Percentiles rank a stretch among this genome's conserved stretches.
Conservation (phyloP, 2,888 invertebrate genomes). For the Pseudococcus viburni region DNA sequence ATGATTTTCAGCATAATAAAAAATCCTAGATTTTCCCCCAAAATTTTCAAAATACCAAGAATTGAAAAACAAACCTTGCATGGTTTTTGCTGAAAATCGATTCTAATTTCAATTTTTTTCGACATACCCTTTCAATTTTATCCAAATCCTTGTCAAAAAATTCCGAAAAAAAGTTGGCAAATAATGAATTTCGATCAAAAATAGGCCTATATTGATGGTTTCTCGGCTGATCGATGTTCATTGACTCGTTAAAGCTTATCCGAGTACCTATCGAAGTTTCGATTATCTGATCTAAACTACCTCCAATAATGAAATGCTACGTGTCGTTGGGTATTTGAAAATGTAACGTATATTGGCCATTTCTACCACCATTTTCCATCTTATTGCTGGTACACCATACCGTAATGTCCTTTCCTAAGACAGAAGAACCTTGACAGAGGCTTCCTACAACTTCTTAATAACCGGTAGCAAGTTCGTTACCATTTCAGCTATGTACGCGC, state of each 20-base stretch:
- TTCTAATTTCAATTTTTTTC: too few relatives aligned
- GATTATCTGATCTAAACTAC: background rate
- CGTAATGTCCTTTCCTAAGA: constrained; percentile 59
- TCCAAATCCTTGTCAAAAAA: too few relatives aligned
- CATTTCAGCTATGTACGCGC: constrained; percentile 62
- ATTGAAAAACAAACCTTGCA: too few relatives aligned
- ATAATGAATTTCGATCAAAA: too few relatives aligned
- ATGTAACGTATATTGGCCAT: background rate
- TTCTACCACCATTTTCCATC: background rate
- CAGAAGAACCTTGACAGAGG: constrained; percentile 57
- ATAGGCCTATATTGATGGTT: too few relatives aligned
- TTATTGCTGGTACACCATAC: background rate
- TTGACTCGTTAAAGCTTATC: background rate
- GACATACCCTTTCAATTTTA: too few relatives aligned
- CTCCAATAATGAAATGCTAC: background rate
- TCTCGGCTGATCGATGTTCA: too few relatives aligned
- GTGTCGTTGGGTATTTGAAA: background rate
- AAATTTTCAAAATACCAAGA: too few relatives aligned
- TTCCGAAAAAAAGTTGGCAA: too few relatives aligned
- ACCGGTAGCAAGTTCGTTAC: constrained; percentile 65
- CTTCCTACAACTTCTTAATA: constrained; percentile 65
- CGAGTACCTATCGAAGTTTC: background rate
- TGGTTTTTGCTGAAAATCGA: too few relatives aligned
- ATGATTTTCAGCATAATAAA: too few relatives aligned
- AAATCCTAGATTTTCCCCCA: too few relatives aligned